These are phyloP conservation scores for Paradoxurus hermaphroditus DNA, from an alignment of 2,113 vertebrate species.

Conservation along the genomic window DNA sequence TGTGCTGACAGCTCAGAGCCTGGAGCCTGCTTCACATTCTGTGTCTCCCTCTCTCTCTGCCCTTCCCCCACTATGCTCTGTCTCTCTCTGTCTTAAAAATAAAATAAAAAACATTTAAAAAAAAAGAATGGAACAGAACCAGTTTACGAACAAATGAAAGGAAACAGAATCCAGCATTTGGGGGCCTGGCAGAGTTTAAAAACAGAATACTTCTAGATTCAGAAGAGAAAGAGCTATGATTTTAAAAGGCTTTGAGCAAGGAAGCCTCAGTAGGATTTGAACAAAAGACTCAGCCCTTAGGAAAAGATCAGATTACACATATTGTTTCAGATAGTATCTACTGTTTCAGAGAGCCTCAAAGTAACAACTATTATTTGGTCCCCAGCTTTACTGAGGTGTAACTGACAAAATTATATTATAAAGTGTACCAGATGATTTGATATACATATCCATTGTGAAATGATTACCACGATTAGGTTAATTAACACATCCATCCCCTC, in stretches of 20 bases:
- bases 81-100: too few species aligned
- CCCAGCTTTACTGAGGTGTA: not conserved
- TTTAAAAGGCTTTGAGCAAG: constrained; percentile 37
- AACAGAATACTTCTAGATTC: not conserved
- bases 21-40: too few species aligned
- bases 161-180: not conserved
- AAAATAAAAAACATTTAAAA: too few species aligned
- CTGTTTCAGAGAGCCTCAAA: constrained; percentile 15
- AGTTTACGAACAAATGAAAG: not conserved
- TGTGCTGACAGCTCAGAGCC: too few species aligned
- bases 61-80: too few species aligned
- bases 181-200: not conserved
- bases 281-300: not conserved
- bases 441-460: not conserved
- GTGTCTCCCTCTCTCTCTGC: too few species aligned
- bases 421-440: not conserved
- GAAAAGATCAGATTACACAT: not conserved
- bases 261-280: not conserved
- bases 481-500: not conserved
- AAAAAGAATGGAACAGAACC: not conserved
- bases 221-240: not conserved
- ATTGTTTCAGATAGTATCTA: not conserved
- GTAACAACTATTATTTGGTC: not conserved
- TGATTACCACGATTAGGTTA: not conserved
- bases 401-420: not conserved